Evolutionary conservation across 35 echinoderm and acorn worm species (phyloP), one percentile per base, ranked within the genome.

Genomic region (Lytechinus variegatus): DNA sequence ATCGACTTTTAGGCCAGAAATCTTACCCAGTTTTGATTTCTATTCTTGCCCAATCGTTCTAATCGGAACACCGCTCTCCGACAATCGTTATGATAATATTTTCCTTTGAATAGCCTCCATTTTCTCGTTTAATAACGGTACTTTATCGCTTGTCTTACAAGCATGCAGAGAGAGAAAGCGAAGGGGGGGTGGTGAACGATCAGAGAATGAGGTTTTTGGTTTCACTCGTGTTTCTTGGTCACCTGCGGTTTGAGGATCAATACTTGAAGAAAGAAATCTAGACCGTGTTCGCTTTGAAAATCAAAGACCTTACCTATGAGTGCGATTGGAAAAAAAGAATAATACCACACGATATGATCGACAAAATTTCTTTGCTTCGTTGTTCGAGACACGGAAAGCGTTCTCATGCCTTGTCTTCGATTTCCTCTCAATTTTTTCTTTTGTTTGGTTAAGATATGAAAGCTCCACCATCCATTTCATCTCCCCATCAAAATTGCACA

Each of bases 21-120:
- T 79, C 28, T 52, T 90, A 21, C 88, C 88, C 88, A 90, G 88
- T 90, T 90, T 90, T 90, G 88, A 90, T 90, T 90, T 90, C 88
- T 54, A 44, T 54, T 54, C 88, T 54, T 90, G 27, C 52, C 88
- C 88, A 54, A 90, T 44, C 88, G 88, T 90, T 90, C 52, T 54
- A 90, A 54, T 54, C 88, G 88, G 52, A 44, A 54, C 52, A 90
- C 11, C 88, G 88, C 88, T 90, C 88, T 90, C 33, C 28, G 88
- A 52, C 28, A 90, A 90, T 90, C 88, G 28, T 90, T 90, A 90
- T 90, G 9, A 90, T 54, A 90, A 90, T 90, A 90, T 90, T 90
- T 90, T 90, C 19, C 66, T 79, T 79, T 79, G 66, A 79, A 79
- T 79, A 79, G 66, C 66, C 66, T 79, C 52, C 88, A 90, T 90